phyloP scores from a whole-genome alignment of 1,140 invertebrate species.

The Drosophila saltans region DNA sequence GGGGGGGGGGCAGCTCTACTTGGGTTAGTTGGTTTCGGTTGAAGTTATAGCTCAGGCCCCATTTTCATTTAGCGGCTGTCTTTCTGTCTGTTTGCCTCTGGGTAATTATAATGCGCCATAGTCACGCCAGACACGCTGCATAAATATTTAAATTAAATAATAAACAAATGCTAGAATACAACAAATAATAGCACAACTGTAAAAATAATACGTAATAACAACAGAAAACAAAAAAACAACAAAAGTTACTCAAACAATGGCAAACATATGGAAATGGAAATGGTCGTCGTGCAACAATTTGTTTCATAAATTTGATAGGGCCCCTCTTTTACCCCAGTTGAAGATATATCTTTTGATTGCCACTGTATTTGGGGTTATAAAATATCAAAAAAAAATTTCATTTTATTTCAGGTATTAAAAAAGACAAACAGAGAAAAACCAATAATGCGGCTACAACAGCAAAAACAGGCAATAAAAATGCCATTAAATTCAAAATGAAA shows the following conservation, averaged over 20 bases:
- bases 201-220: conserved; percentile 75
- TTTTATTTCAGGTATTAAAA: conserved; percentile 16
- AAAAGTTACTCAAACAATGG: neutral
- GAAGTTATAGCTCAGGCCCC: conserved; percentile 6
- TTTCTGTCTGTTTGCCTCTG: conserved; percentile 13
- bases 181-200: conserved; percentile 69
- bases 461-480: conserved; percentile 67
- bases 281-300: conserved; percentile 3
- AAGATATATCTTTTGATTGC: conserved; percentile 15
- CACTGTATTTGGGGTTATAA: conserved; percentile 14
- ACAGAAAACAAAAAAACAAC: conserved; percentile 25
- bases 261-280: neutral
- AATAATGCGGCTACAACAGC: conserved; percentile 64
- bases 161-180: conserved; percentile 68
- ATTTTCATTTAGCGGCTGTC: conserved; percentile 18
- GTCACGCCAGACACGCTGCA: conserved; percentile 79
- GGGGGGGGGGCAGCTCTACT: conserved; percentile 14
- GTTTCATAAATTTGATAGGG: neutral
- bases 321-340: neutral
- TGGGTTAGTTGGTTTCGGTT: conserved; percentile 7
- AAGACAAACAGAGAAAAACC: conserved; percentile 48
- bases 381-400: conserved; percentile 7
- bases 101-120: conserved; percentile 74
- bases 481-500: conserved; percentile 79
- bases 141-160: conserved; percentile 81